A percentile compares a stretch with the other conserved stretches of the same genome.
Conservation (phyloP, 2,797 vertebrate species). For the Coluber constrictor region DNA sequence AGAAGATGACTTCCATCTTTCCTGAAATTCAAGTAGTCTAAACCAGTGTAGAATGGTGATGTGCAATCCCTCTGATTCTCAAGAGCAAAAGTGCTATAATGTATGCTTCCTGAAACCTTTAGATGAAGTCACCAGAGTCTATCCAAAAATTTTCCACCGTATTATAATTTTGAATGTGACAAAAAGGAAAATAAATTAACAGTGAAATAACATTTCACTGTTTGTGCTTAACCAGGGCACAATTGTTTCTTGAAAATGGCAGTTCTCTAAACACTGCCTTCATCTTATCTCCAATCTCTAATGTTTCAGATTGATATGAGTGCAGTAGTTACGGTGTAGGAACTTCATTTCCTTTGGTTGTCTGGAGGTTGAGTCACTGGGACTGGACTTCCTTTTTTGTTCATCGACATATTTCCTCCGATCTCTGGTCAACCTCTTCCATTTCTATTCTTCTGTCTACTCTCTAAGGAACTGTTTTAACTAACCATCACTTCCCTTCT, state of each 20-base stretch:
- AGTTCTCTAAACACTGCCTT: neutral
- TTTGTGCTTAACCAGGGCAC: neutral
- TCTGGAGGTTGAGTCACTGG: neutral
- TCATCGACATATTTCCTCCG: neutral
- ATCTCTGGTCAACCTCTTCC: neutral
- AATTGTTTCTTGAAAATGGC: neutral
- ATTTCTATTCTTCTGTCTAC: neutral
- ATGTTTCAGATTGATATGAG: neutral
- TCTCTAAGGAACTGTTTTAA: neutral
- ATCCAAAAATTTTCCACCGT: neutral
- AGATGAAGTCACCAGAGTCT: neutral
- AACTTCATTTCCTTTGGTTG: neutral
- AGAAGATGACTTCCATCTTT: neutral
- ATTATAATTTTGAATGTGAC: neutral
- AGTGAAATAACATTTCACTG: neutral
- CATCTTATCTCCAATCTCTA: neutral
- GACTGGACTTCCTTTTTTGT: neutral
- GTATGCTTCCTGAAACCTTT: neutral
- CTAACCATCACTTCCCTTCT: neutral
- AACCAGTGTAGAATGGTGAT: neutral
- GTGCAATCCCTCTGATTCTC: neutral
- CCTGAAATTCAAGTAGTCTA: neutral
- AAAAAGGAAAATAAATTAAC: neutral
- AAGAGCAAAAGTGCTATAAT: neutral
- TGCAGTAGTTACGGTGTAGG: neutral